phyloP scores from a whole-genome alignment of 2,113 vertebrate species.

The Myrmophylax atrothorax region DNA sequence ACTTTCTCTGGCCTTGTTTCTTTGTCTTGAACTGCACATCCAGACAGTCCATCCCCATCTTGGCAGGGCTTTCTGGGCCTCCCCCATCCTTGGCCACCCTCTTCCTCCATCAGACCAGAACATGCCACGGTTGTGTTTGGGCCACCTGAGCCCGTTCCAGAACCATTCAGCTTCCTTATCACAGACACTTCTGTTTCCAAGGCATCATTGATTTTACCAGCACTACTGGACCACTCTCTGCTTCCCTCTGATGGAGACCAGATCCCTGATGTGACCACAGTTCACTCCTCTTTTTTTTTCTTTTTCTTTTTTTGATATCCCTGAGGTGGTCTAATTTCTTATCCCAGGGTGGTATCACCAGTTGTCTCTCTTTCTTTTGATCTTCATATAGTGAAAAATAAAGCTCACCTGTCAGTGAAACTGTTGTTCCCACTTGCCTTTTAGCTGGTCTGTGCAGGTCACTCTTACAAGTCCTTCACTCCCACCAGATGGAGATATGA shows the following conservation, averaged over 20 bases:
- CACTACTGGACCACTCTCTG: not conserved
- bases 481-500: slow-evolving; percentile 31
- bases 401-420: not conserved
- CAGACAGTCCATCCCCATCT: not conserved
- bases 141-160: not conserved
- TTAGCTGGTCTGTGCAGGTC: not conserved
- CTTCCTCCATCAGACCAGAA: accelerated
- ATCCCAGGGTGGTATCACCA: not conserved
- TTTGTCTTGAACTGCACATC: not conserved
- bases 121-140: accelerated
- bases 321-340: not conserved
- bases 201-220: not conserved
- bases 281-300: not conserved
- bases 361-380: not conserved
- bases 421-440: not conserved
- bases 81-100: not conserved
- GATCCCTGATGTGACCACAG: not conserved
- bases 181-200: not conserved
- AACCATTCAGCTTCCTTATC: not conserved
- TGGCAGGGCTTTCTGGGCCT: not conserved
- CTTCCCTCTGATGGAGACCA: not conserved
- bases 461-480: not conserved
- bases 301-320: accelerated
- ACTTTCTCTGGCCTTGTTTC: not conserved
- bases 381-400: not conserved